Evolutionary conservation across 2,888 invertebrate genomes (phyloP).

Genomic region (Rotaria sp.): DNA sequence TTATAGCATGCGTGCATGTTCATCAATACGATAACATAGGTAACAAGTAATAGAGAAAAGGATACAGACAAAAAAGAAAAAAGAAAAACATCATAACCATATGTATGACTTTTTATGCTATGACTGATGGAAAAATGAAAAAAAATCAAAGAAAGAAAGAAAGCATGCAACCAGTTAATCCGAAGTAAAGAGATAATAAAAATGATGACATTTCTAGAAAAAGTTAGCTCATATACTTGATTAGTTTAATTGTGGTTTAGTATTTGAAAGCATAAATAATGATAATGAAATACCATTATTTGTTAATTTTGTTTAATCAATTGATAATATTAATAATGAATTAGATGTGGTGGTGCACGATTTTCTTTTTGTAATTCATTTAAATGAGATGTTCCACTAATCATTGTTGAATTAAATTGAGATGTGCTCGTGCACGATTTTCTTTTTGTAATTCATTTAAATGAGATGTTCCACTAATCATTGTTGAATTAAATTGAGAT

Average conservation of each 20-base stretch:
- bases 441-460: constrained; percentile 4
- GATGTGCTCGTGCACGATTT: no score
- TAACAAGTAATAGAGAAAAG: not conserved
- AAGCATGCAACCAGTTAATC: not conserved
- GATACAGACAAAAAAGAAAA: not conserved
- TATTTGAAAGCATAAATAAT: not conserved
- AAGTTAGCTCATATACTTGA: not conserved
- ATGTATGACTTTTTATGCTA: not conserved
- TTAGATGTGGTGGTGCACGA: not conserved
- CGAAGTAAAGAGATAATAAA: not conserved
- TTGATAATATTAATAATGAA: not conserved
- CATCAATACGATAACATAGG: not conserved
- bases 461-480: not conserved
- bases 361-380: constrained; percentile 10
- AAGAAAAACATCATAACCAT: not conserved
- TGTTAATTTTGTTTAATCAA: not conserved
- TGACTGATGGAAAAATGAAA: not conserved
- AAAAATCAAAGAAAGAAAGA: not conserved
- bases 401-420: not conserved
- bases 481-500: not conserved
- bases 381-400: not conserved
- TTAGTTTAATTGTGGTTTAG: not conserved
- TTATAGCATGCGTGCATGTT: not conserved
- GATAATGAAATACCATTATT: not conserved
- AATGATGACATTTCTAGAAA: not conserved